Conservation (phyloP, 2,888 invertebrate species). For the Tillus elongatus region DNA sequence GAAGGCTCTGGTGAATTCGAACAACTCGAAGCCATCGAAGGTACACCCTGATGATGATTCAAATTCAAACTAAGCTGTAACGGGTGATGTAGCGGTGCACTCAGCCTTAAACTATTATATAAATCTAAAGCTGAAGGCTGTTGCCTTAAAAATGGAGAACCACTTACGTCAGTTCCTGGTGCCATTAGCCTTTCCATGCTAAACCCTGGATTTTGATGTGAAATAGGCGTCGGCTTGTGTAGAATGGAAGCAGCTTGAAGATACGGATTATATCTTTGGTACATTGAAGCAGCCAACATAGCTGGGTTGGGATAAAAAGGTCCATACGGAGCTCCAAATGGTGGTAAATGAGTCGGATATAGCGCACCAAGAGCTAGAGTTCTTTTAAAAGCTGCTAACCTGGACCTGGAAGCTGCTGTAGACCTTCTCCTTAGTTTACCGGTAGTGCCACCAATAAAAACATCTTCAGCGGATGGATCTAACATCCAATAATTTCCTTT, state of each 20-base stretch:
- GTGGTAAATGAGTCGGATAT: constrained; percentile 51
- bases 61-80: constrained; percentile 30
- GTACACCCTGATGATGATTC: too few relatives aligned
- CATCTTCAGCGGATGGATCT: constrained; percentile 93
- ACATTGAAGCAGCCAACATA: constrained; percentile 54
- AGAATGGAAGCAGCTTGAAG: constrained; percentile 35
- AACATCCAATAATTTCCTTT: constrained; percentile 99
- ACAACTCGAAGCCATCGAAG: too few relatives aligned
- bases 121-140: constrained; percentile 27
- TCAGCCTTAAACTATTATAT: constrained; percentile 30
- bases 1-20: constrained; percentile 18
- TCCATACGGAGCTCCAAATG: constrained; percentile 40
- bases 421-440: constrained; percentile 88
- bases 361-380: constrained; percentile 60
- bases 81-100: too few relatives aligned
- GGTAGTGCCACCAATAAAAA: constrained; percentile 95
- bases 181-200: constrained; percentile 36
- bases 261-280: constrained; percentile 56
- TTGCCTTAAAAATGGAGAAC: constrained; percentile 24
- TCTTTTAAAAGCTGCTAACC: constrained; percentile 83
- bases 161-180: constrained; percentile 23
- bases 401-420: constrained; percentile 80
- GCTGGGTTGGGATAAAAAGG: constrained; percentile 38
- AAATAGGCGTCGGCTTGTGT: constrained; percentile 47
- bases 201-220: too few relatives aligned